Conservation (phyloP, 2,113 vertebrate species). For the Indicator indicator region DNA sequence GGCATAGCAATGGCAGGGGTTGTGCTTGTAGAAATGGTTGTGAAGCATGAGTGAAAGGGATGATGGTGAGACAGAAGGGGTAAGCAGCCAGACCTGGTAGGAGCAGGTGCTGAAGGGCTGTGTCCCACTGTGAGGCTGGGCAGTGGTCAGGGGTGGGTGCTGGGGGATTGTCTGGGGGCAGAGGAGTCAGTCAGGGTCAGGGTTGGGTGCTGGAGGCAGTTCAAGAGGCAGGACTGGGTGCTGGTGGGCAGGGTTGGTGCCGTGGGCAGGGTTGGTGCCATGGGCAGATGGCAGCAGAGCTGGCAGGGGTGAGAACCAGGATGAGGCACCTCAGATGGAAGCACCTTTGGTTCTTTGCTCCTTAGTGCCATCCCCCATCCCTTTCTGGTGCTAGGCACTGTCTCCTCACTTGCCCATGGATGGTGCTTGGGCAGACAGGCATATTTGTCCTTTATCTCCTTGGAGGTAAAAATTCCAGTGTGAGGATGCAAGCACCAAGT, state of each 20-base stretch:
- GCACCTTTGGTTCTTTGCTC: neutral
- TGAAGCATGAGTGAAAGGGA: neutral
- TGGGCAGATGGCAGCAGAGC: no score
- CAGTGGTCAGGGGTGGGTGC: no score
- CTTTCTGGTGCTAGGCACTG: rapidly evolving
- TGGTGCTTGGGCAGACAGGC: rapidly evolving
- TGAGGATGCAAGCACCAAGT: neutral
- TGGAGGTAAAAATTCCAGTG: rapidly evolving
- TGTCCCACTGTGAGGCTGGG: no score
- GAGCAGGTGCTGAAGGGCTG: neutral
- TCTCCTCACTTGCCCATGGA: neutral
- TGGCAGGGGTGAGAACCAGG: no score
- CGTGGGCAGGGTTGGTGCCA: no score
- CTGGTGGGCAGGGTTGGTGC: no score
- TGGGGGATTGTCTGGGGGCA: no score
- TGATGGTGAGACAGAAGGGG: neutral
- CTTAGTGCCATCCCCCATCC: rapidly evolving
- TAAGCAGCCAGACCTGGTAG: rapidly evolving
- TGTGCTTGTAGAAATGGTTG: neutral
- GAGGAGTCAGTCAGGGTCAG: no score
- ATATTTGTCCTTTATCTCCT: rapidly evolving
- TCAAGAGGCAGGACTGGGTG: no score
- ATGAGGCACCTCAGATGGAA: no score
- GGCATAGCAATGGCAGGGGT: neutral
- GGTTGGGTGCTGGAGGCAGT: no score